phyloP scores from a whole-genome alignment of 2,113 vertebrate genomes.

The Cyphomyrus plagiostoma region DNA sequence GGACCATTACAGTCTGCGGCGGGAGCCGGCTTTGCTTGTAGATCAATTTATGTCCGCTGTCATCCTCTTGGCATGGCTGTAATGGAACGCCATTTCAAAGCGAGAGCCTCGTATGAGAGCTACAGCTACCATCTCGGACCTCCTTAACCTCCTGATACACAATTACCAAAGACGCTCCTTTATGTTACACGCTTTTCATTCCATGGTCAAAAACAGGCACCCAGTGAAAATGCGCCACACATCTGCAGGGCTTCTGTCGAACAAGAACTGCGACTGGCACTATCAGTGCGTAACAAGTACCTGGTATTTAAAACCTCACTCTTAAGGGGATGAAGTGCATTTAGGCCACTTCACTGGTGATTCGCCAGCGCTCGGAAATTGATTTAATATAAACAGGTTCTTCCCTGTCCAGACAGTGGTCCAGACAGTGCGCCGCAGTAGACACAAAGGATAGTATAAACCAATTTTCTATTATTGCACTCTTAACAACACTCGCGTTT shows the following conservation, averaged over 20 bases:
- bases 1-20: not conserved
- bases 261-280: not conserved
- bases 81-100: conserved; percentile 16
- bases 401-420: not conserved
- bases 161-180: conserved; percentile 3
- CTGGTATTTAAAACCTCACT: conserved; percentile 8
- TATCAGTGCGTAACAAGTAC: not conserved
- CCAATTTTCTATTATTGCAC: conserved; percentile 14
- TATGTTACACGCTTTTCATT: not conserved
- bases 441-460: not conserved
- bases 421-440: not conserved
- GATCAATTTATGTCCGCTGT: conserved; percentile 21
- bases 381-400: conserved; percentile 12
- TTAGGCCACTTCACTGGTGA: not conserved
- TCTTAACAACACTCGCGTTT: conserved; percentile 7
- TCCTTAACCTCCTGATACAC: conserved; percentile 9
- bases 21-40: conserved; percentile 5
- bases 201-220: not conserved
- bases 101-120: not conserved
- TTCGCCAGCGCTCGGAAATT: not conserved
- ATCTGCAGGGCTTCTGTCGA: not conserved
- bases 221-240: not conserved
- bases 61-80: not conserved
- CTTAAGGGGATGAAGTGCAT: not conserved
- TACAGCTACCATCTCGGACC: not conserved